Conservation (phyloP, 2,888 invertebrate genomes). For the Dynastes tityus region DNA sequence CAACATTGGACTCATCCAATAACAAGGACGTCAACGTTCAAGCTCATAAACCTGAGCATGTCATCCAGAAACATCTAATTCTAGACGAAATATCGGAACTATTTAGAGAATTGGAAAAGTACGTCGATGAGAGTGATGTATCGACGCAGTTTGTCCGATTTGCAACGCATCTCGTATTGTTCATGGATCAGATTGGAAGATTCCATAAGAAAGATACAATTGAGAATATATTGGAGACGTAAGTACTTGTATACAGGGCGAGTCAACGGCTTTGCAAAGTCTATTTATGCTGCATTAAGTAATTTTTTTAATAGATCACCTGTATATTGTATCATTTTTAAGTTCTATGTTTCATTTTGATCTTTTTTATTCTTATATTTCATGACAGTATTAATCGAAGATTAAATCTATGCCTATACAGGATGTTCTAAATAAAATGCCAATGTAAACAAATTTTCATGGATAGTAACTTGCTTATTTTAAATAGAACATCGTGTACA, state of each 20-base stretch:
- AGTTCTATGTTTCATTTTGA: no score
- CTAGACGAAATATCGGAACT: constrained; percentile 85
- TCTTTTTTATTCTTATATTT: no score
- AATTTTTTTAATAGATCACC: no score
- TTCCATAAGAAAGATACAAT: constrained; percentile 80
- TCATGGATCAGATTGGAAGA: constrained; percentile 86
- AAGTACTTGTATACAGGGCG: constrained; percentile 64
- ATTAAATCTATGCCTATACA: no score
- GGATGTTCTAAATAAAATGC: no score
- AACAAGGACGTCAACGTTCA: constrained; percentile 74
- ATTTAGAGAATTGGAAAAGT: constrained; percentile 80
- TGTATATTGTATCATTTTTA: no score
- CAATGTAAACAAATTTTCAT: no score
- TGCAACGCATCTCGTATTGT: constrained; percentile 87
- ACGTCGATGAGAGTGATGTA: constrained; percentile 75
- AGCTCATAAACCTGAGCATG: constrained; percentile 79
- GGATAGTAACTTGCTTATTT: no score
- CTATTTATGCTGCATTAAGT: no score
- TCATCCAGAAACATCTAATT: constrained; percentile 89
- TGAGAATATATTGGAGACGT: constrained; percentile 83
- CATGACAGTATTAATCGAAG: no score
- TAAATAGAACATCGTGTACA: no score
- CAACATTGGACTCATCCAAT: constrained; percentile 77
- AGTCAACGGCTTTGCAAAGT: no score
- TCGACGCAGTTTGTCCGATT: constrained; percentile 82